Percentiles rank a stretch among this genome's conserved stretches.
Conservation (phyloP, 2,888 invertebrate genomes). For the Platerodrilus igneus region DNA sequence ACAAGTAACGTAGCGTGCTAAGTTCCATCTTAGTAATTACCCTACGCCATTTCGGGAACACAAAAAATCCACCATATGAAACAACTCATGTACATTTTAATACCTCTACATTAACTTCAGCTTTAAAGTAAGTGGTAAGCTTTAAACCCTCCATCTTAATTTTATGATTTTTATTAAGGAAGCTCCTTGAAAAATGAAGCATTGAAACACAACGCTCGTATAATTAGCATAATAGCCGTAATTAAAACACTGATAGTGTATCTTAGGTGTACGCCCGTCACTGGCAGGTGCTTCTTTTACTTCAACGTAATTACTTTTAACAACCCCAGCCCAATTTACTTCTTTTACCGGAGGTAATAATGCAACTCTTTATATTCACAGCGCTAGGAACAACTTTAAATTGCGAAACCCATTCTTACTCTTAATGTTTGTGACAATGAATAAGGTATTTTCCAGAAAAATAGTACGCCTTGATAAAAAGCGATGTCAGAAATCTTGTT, state of each 20-base stretch:
- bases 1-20: too few species aligned
- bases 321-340: conserved; percentile 29
- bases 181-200: conserved; percentile 26
- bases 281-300: conserved; percentile 30
- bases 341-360: conserved; percentile 38
- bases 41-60: too few species aligned
- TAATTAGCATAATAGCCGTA: conserved; percentile 36
- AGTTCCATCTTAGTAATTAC: too few species aligned
- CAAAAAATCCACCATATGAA: too few species aligned
- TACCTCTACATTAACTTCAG: too few species aligned
- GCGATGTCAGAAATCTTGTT: too few species aligned
- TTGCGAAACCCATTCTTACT: conserved; percentile 18
- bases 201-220: conserved; percentile 32
- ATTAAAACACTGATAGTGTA: conserved; percentile 35
- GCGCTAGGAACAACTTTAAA: conserved; percentile 28
- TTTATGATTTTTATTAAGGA: conserved; percentile 9
- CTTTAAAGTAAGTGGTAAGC: too few species aligned
- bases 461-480: too few species aligned
- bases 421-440: too few species aligned
- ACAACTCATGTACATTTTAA: too few species aligned
- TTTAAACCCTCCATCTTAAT: too few species aligned
- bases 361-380: conserved; percentile 52
- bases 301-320: conserved; percentile 33
- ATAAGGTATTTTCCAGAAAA: too few species aligned
- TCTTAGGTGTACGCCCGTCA: conserved; percentile 32